phyloP scores from a whole-genome alignment of 2,888 invertebrate species.

The Ichneumoninae sp. region DNA sequence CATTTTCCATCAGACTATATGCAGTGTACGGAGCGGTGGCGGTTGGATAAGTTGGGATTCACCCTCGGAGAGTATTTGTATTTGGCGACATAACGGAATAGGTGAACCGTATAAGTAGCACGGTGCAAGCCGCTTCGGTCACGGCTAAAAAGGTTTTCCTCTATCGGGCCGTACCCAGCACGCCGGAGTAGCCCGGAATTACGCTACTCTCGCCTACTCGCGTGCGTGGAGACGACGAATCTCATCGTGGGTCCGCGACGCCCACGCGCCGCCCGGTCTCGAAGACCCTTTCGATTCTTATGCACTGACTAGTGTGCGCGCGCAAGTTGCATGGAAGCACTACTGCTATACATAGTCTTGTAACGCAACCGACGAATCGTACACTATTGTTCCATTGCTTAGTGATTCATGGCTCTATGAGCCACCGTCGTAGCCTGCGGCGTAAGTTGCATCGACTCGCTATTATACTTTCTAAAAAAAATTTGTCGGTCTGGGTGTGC shows the following conservation, averaged over 20 bases:
- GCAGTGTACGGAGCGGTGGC: neutral
- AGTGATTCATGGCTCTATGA: conserved; percentile 63
- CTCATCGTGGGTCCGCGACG: conserved; percentile 38
- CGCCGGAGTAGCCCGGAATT: conserved; percentile 15
- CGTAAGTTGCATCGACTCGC: conserved; percentile 42
- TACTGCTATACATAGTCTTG: conserved; percentile 19
- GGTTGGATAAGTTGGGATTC: conserved; percentile 41
- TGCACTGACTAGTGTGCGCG: neutral
- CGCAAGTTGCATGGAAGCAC: neutral
- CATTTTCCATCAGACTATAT: neutral
- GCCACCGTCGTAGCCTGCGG: conserved; percentile 28
- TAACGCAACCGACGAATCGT: conserved; percentile 62
- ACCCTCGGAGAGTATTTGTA: conserved; percentile 34
- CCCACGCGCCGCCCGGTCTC: conserved; percentile 48
- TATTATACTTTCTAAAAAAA: conserved; percentile 61
- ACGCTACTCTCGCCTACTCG: conserved; percentile 53
- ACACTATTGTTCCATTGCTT: conserved; percentile 60
- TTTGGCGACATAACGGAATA: conserved; percentile 42
- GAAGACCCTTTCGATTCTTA: conserved; percentile 40
- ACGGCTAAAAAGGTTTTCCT: conserved; percentile 9
- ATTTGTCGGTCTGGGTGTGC: conserved; percentile 52
- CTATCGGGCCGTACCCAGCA: conserved; percentile 12
- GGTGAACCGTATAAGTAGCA: conserved; percentile 42
- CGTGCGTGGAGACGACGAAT: conserved; percentile 43
- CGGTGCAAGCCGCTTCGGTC: conserved; percentile 8